Evolutionary conservation across 1,140 invertebrate species (phyloP).

Genomic region (Sesamia nonagrioides): DNA sequence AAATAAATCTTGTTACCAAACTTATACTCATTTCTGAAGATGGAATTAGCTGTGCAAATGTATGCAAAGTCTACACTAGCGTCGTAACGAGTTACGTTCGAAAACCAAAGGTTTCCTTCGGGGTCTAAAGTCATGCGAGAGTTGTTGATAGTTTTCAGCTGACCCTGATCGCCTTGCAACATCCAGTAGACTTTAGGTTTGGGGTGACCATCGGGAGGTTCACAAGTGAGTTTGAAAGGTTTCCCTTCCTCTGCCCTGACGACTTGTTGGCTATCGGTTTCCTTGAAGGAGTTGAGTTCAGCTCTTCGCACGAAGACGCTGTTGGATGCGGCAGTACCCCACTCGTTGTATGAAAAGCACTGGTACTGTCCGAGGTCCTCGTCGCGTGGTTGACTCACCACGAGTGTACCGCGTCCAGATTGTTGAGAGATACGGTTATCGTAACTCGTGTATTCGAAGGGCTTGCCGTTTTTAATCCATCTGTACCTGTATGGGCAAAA

Average conservation of each 20-base stretch:
- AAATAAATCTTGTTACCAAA: constrained; percentile 94
- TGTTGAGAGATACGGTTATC: constrained; percentile 98
- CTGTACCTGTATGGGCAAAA: constrained; percentile 91
- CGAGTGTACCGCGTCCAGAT: constrained; percentile 96
- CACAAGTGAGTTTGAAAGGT: constrained; percentile 95
- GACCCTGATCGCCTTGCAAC: constrained; percentile 92
- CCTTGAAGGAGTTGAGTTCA: constrained; percentile 96
- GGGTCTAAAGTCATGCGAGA: constrained; percentile 97
- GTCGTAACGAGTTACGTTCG: constrained; percentile 96
- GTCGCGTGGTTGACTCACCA: constrained; percentile 95
- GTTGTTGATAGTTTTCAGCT: constrained; percentile 96
- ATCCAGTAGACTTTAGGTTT: constrained; percentile 98
- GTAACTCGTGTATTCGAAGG: constrained; percentile 96
- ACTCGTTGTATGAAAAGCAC: constrained; percentile 98
- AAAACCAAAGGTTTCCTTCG: constrained; percentile 97
- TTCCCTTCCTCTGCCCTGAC: constrained; percentile 94
- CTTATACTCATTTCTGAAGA: constrained; percentile 96
- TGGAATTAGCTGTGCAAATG: constrained; percentile 95
- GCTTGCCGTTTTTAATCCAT: constrained; percentile 98
- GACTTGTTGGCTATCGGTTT: constrained; percentile 89
- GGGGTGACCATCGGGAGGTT: constrained; percentile 97
- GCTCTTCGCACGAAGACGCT: constrained; percentile 98
- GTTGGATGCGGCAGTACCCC: constrained; percentile 97
- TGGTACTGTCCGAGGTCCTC: constrained; percentile 99
- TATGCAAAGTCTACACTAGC: constrained; percentile 94